Evolutionary conservation across 2,113 vertebrate species (phyloP).

Genomic region (Glareola pratincola): DNA sequence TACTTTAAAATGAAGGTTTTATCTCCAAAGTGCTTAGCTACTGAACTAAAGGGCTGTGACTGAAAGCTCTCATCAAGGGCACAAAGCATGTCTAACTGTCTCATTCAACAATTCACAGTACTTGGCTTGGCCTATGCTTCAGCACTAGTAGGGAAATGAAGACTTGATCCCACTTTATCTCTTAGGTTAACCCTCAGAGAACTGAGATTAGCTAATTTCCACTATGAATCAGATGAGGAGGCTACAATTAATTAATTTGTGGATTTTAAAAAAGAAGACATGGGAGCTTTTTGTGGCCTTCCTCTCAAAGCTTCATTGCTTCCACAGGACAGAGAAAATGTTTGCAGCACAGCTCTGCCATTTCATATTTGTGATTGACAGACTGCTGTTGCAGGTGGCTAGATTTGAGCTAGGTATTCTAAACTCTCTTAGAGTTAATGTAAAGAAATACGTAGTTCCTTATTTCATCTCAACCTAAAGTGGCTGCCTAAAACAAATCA

Average conservation of each 20-base stretch:
- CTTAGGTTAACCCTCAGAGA: background rate
- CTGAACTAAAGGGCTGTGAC: background rate
- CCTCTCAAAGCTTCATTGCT: background rate
- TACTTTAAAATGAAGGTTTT: background rate
- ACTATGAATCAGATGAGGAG: background rate
- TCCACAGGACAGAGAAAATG: background rate
- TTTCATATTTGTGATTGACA: background rate
- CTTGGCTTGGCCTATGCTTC: background rate
- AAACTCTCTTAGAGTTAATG: background rate
- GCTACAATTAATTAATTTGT: background rate
- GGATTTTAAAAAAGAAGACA: background rate
- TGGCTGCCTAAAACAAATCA: background rate
- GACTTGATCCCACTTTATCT: background rate
- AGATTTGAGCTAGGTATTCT: background rate
- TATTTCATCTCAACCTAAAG: background rate
- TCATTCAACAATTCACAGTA: background rate
- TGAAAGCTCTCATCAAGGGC: background rate
- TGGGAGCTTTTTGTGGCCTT: background rate
- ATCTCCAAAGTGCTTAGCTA: background rate
- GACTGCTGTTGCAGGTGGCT: background rate
- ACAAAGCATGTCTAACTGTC: background rate
- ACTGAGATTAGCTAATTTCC: background rate
- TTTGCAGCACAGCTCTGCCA: background rate
- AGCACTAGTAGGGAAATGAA: background rate
- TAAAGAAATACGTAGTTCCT: background rate